Base-by-base conservation (phyloP, 2,113 vertebrate genomes). In the Laterallus jamaicensis region DNA sequence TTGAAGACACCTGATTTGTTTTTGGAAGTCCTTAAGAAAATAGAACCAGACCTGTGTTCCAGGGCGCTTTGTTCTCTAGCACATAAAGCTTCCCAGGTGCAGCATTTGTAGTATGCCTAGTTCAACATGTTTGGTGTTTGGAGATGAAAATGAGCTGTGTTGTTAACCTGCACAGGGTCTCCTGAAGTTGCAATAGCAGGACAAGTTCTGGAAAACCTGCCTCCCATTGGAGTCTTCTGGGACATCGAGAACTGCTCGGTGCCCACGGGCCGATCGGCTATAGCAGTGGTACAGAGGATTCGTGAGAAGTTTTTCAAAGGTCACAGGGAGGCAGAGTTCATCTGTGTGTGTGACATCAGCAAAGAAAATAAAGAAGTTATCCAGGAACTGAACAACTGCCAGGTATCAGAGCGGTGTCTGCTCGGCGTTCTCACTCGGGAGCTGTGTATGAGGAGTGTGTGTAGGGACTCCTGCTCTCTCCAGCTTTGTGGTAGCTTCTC, bases 281-380 rank as follows among this genome's bases (percentile, higher is more conserved):
- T 98, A 28, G 98, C 98, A 6, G 99, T 99, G 83, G 99, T 99
- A 32, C 98, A 99, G 86, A 98, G 99, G 55, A 99, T 99, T 70
- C 99, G 99, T 21, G 98, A 98, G 54, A 98, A 98, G 31, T 99
- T 99, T 95, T 99, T 99, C 85, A 99, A 98, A 97, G 99, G 99
- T 40, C 99, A 99, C 96, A 98, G 99, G 31, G 99, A 99, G 94
- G 99, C 99, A 21, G 99, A 99, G 89, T 99, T 99, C 97, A 99
- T 99, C 91, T 99, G 99, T 10, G 99, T 99, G 29, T 99, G 99
- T 95, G 99, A 99, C 93, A 99, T 99, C 86, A 99, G 99, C 97
- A 99, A 99, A 95, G 99, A 99, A 97, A 99, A 98, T 96, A 99
- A 99, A 97, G 99, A 99, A 92, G 99, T 99, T 91, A 99, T 99